These are phyloP conservation scores for Ditylenchus weischeri DNA, from an alignment of 2,888 invertebrate species.

Conservation along the genomic window DNA sequence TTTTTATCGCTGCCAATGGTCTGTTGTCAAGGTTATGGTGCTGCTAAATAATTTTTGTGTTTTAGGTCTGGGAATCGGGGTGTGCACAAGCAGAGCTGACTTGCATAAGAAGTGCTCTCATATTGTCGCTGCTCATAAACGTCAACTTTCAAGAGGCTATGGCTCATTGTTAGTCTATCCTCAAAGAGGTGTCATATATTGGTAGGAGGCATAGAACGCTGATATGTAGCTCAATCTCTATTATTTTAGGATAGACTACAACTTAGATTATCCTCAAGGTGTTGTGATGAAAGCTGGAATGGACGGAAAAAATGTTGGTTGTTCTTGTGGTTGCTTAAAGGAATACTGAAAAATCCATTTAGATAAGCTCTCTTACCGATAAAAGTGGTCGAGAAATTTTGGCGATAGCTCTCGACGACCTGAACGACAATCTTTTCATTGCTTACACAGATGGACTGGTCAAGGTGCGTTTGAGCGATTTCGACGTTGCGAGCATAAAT, in stretches of 20 bases:
- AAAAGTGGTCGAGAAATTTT: constrained; percentile 7
- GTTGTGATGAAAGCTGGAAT: constrained; percentile 3
- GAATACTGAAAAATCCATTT: background rate
- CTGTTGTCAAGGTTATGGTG: too few relatives aligned
- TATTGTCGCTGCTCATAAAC: background rate
- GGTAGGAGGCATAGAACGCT: background rate
- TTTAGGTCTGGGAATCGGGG: constrained; percentile 8
- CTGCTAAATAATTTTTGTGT: too few relatives aligned
- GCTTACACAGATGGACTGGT: background rate
- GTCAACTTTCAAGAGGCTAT: constrained; percentile 2
- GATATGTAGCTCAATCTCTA: too few relatives aligned
- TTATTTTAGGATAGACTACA: background rate
- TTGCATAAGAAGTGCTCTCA: background rate
- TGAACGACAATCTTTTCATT: background rate
- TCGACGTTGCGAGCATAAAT: too few relatives aligned
- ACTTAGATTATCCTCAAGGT: background rate
- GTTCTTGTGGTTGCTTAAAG: background rate
- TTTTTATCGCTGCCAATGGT: too few relatives aligned
- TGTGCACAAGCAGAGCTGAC: constrained; percentile 2
- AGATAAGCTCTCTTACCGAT: background rate
- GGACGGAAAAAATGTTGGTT: background rate
- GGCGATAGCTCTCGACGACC: background rate
- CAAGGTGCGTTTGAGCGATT: too few relatives aligned
- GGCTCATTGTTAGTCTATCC: background rate
- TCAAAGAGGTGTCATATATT: background rate